A percentile compares a stretch with the other conserved stretches of the same genome.
phyloP scores from a whole-genome alignment of 2,888 invertebrate genomes.

The Morpho deidamia region DNA sequence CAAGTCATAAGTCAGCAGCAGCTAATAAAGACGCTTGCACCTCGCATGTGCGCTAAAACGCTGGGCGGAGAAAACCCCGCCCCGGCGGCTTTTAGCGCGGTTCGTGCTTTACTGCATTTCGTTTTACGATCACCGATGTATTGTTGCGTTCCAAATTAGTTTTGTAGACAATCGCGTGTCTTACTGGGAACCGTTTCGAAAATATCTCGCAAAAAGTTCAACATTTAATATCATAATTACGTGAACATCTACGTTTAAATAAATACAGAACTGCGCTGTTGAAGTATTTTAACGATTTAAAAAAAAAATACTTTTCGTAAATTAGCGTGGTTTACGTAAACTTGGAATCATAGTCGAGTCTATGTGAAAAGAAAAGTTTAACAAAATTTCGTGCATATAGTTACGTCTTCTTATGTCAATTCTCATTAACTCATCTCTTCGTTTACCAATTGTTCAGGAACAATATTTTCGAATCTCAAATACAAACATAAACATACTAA shows the following conservation, averaged over 20 bases:
- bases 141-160: constrained; percentile 54
- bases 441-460: too few relatives aligned
- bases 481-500: too few relatives aligned
- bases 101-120: constrained; percentile 51
- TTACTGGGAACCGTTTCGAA: constrained; percentile 22
- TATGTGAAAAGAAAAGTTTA: too few relatives aligned
- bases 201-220: constrained; percentile 7
- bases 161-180: constrained; percentile 35
- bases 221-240: not conserved
- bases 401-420: too few relatives aligned
- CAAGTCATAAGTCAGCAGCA: constrained; percentile 37
- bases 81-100: constrained; percentile 51
- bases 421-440: too few relatives aligned
- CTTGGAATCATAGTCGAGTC: too few relatives aligned
- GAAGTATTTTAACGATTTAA: too few relatives aligned
- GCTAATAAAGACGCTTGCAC: constrained; percentile 64
- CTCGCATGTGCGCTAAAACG: constrained; percentile 52
- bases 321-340: too few relatives aligned
- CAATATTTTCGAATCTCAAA: too few relatives aligned
- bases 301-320: too few relatives aligned
- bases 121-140: constrained; percentile 51
- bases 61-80: constrained; percentile 63
- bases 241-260: not conserved
- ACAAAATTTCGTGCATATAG: too few relatives aligned
- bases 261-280: not conserved